A percentile compares a stretch with the other conserved stretches of the same genome.
These are phyloP conservation scores for Stegostoma tigrinum DNA, from an alignment of 2,113 vertebrate genomes.

Conservation along the genomic window DNA sequence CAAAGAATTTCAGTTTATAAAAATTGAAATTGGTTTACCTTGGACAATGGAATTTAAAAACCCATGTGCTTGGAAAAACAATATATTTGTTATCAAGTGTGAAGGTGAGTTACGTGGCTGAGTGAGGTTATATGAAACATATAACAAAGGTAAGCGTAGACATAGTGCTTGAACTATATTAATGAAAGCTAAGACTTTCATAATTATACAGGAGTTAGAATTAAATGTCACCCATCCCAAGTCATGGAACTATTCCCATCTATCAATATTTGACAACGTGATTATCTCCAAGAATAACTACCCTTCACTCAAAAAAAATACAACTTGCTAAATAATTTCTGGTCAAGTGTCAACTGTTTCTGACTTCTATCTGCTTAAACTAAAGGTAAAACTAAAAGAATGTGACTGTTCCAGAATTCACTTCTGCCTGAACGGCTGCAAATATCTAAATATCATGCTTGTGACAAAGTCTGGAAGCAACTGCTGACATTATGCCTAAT, in stretches of 20 bases:
- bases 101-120: neutral
- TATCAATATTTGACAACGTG: too few species aligned
- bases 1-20: too few species aligned
- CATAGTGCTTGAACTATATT: neutral
- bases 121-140: neutral
- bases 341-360: neutral
- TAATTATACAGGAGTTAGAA: neutral
- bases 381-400: neutral
- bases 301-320: too few species aligned
- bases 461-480: too few species aligned
- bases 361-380: neutral
- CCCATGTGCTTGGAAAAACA: neutral
- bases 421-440: neutral
- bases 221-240: neutral
- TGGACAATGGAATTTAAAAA: too few species aligned
- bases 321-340: neutral
- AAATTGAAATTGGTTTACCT: too few species aligned
- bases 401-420: neutral
- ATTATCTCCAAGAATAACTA: too few species aligned
- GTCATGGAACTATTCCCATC: neutral
- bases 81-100: neutral
- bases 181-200: neutral
- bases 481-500: neutral
- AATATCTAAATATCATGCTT: neutral
- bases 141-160: neutral